Evolutionary conservation across 2,888 invertebrate species (phyloP).

Genomic region (Linnaemya vulpina): DNA sequence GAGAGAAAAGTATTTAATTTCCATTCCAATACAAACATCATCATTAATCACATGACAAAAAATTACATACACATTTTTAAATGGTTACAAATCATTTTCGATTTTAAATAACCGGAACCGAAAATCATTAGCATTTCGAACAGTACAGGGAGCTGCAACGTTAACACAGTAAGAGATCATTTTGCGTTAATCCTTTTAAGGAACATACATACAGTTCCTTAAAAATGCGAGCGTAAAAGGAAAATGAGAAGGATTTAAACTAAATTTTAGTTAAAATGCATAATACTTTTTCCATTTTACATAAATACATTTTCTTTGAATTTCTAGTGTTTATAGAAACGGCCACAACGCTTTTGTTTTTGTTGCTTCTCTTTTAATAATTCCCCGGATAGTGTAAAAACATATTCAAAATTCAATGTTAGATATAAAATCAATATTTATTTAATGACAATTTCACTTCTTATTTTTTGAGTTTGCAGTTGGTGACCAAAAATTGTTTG

Average conservation of each 20-base stretch:
- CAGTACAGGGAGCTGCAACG: constrained; percentile 40
- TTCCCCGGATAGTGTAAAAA: not conserved
- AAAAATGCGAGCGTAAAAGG: not conserved
- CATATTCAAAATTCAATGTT: constrained; percentile 50
- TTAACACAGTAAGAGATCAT: constrained; percentile 65
- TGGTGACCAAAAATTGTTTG: constrained; percentile 3
- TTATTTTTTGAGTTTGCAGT: too few relatives aligned
- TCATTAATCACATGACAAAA: constrained; percentile 67
- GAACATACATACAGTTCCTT: constrained; percentile 25
- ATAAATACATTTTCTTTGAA: constrained; percentile 10
- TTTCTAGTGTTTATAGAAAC: not conserved
- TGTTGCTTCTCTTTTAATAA: constrained; percentile 8
- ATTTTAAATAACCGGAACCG: constrained; percentile 75
- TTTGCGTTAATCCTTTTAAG: constrained; percentile 61
- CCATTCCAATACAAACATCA: constrained; percentile 41
- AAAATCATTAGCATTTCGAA: constrained; percentile 76
- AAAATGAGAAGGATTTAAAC: constrained; percentile 24
- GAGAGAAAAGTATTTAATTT: constrained; percentile 24
- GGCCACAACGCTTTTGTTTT: not conserved
- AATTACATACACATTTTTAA: constrained; percentile 55
- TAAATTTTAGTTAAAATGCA: not conserved
- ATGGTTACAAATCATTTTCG: constrained; percentile 62
- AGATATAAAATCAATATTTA: constrained; percentile 67
- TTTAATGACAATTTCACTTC: constrained; percentile 48
- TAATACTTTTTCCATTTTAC: not conserved